Evolutionary conservation across 2,888 invertebrate genomes (phyloP).

Genomic region (Nyleta sp.): DNA sequence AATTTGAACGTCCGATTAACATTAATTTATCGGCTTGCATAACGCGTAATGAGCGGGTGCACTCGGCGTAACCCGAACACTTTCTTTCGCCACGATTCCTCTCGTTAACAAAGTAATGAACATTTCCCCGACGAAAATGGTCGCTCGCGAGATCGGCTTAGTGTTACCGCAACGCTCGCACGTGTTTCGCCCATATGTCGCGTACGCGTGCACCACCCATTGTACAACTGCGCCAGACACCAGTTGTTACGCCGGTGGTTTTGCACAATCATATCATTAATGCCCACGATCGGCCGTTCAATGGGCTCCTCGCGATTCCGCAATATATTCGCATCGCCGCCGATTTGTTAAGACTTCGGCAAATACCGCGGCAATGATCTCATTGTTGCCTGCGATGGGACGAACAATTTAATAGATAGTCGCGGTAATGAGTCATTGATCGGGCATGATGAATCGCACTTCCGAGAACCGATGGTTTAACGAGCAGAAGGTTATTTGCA

Average conservation of each 20-base stretch:
- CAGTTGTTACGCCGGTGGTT: constrained; percentile 49
- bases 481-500: no score
- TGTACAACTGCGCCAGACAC: constrained; percentile 44
- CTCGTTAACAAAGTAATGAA: constrained; percentile 31
- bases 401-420: constrained; percentile 14
- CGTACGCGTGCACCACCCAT: constrained; percentile 44
- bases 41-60: constrained; percentile 23
- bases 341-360: constrained; percentile 18
- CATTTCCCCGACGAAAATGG: constrained; percentile 27
- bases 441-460: no score
- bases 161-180: constrained; percentile 13
- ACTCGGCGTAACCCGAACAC: constrained; percentile 33
- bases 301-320: constrained; percentile 32
- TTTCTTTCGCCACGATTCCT: constrained; percentile 32
- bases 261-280: constrained; percentile 49
- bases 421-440: constrained; percentile 26
- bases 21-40: constrained; percentile 39
- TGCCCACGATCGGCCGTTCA: constrained; percentile 26
- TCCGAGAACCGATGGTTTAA: no score
- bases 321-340: no score
- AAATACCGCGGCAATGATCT: constrained; percentile 27
- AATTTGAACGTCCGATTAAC: constrained; percentile 34
- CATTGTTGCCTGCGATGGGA: constrained; percentile 27
- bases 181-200: constrained; percentile 57
- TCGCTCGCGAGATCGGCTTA: constrained; percentile 15